Evolutionary conservation across 2,113 vertebrate genomes (phyloP).

Genomic region (Corythornis madagascariensis): DNA sequence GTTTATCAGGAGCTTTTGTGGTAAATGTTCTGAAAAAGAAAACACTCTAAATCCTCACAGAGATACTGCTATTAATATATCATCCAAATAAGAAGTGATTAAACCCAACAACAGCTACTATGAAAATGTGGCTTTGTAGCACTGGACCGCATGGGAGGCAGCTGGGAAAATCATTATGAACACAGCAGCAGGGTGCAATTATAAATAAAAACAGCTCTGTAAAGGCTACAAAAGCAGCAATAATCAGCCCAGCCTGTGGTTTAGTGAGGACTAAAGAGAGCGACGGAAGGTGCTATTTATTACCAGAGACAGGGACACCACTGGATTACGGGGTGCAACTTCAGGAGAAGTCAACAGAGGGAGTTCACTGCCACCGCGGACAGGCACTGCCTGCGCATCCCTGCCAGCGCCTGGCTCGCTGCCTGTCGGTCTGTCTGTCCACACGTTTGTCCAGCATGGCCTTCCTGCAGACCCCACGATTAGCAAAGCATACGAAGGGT

Average conservation of each 20-base stretch:
- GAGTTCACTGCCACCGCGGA: background rate
- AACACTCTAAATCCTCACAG: background rate
- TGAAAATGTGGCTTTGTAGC: conserved; percentile 15
- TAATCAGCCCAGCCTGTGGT: background rate
- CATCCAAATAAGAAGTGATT: background rate
- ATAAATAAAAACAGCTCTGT: conserved; percentile 19
- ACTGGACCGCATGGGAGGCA: background rate
- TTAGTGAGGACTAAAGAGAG: background rate
- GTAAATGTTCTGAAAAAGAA: background rate
- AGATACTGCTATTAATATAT: conserved; percentile 28
- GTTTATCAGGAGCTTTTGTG: background rate
- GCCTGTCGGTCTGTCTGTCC: background rate
- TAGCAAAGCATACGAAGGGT: accelerated
- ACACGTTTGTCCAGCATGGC: background rate
- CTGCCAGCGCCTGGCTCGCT: accelerated
- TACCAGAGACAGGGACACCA: background rate
- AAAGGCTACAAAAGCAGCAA: conserved; percentile 17
- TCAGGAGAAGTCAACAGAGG: conserved; percentile 56
- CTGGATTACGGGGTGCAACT: background rate
- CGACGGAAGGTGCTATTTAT: background rate
- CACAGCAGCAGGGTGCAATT: conserved; percentile 1
- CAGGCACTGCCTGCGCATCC: background rate
- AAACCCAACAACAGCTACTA: conserved; percentile 27
- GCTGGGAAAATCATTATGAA: conserved; percentile 4
- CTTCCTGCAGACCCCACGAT: accelerated